Evolutionary conservation across 2,113 vertebrate genomes (phyloP), one percentile per base, ranked within the genome.

Genomic region (Mus spicilegus): DNA sequence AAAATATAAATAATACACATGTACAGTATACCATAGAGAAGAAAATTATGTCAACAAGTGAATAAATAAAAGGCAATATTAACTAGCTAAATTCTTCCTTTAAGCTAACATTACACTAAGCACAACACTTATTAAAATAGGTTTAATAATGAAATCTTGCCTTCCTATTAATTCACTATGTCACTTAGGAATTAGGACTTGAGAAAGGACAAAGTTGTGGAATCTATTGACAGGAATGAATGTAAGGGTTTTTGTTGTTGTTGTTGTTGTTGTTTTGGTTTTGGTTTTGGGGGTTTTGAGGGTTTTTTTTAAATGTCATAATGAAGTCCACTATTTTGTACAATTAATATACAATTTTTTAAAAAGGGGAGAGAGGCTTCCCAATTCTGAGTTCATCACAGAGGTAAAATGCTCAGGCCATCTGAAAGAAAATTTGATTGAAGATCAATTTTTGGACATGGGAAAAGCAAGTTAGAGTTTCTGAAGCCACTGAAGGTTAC

Each of bases 401-500:
- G 95, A 96, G 95, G 95, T 97, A 97, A 97, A 97, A 87, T 98
- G 94, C 98, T 97, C 97, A 91, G 97, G 95, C 96, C 96, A 95
- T 98, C 97, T 97, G 95, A 97, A 98, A 95, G 93, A 97, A 94
- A 98, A 97, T 97, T 98, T 98, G 97, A 98, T 97, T 98, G 98
- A 99, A 98, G 97, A 98, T 97, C 97, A 98, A 98, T 81, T 98
- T 98, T 98, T 97, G 98, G 98, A 98, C 82, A 96, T 93, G 95
- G 95, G 93, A 96, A 98, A 98, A 97, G 94, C 93, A 95, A 97
- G 97, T 98, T 97, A 97, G 96, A 97, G 98, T 98, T 99, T 97
- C 98, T 98, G 98, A 98, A 98, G 95, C 97, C 98, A 95, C 98
- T 98, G 97, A 98, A 96, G 98, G 98, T 98, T 98, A 96, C 98